These are phyloP conservation scores for Pherbina coryleti DNA, from an alignment of 2,888 invertebrate species.

Conservation along the genomic window DNA sequence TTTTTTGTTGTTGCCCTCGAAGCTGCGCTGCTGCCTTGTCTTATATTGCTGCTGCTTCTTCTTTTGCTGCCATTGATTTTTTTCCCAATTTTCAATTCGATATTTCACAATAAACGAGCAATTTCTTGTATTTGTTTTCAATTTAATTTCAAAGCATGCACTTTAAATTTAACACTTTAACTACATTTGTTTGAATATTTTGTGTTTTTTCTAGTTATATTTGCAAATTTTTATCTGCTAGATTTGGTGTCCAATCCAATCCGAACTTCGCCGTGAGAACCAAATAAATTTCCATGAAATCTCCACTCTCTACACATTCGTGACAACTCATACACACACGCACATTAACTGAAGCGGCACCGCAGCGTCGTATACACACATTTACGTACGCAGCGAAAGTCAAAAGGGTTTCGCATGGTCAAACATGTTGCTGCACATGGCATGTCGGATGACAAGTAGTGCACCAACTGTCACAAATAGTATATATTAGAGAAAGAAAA, in stretches of 20 bases:
- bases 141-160: background rate
- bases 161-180: slow-evolving; percentile 19
- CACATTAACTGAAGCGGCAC: background rate
- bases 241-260: slow-evolving; percentile 15
- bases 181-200: slow-evolving; percentile 25
- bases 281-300: slow-evolving; percentile 39
- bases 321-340: slow-evolving; percentile 12
- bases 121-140: background rate
- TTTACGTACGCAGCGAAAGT: background rate
- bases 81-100: slow-evolving; percentile 48
- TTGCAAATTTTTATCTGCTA: slow-evolving; percentile 32
- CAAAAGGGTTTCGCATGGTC: too few relatives aligned
- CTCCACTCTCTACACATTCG: slow-evolving; percentile 38
- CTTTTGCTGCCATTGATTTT: slow-evolving; percentile 61
- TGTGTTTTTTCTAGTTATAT: slow-evolving; percentile 35
- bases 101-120: background rate
- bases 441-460: too few relatives aligned
- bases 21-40: slow-evolving; percentile 35
- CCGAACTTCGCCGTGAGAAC: slow-evolving; percentile 36
- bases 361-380: slow-evolving; percentile 2
- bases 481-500: too few relatives aligned
- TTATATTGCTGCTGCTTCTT: slow-evolving; percentile 31
- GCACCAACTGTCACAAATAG: too few relatives aligned
- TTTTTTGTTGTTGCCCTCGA: slow-evolving; percentile 36
- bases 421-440: too few relatives aligned